Evolutionary conservation across 2,797 vertebrate genomes (phyloP).

Genomic region (Amazona ochrocephala): DNA sequence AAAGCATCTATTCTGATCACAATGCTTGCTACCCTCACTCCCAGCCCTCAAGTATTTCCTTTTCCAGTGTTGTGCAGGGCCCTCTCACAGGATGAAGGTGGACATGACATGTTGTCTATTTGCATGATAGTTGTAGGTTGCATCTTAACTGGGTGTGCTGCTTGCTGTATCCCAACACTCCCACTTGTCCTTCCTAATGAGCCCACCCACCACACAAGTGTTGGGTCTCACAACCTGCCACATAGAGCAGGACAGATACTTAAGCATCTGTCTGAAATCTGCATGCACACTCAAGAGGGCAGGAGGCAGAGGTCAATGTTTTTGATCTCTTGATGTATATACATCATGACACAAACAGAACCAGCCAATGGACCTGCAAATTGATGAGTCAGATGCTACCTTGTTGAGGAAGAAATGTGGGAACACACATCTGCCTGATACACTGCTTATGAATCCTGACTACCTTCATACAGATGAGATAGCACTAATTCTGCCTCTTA

Average conservation of each 20-base stretch:
- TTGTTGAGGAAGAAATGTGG: not conserved
- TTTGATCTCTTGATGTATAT: not conserved
- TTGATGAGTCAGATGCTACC: not conserved
- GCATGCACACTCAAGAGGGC: not conserved
- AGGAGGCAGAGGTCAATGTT: not conserved
- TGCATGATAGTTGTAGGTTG: rapidly evolving
- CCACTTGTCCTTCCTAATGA: not conserved
- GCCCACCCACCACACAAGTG: not conserved
- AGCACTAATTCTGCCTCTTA: not conserved
- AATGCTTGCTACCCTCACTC: not conserved
- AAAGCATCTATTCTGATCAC: not conserved
- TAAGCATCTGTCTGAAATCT: not conserved
- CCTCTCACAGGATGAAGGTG: not conserved
- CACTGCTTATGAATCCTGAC: not conserved
- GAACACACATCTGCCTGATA: not conserved
- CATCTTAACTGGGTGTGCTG: not conserved
- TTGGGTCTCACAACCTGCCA: not conserved
- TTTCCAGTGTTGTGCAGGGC: not conserved
- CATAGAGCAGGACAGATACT: not conserved
- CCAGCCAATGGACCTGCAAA: not conserved
- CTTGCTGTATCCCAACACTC: not conserved
- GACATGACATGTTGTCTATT: not conserved
- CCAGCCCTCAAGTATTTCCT: not conserved
- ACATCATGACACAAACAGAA: not conserved
- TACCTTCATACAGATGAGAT: not conserved